Base-by-base conservation (phyloP, 2,113 vertebrate species). In the Dasyornis broadbenti region DNA sequence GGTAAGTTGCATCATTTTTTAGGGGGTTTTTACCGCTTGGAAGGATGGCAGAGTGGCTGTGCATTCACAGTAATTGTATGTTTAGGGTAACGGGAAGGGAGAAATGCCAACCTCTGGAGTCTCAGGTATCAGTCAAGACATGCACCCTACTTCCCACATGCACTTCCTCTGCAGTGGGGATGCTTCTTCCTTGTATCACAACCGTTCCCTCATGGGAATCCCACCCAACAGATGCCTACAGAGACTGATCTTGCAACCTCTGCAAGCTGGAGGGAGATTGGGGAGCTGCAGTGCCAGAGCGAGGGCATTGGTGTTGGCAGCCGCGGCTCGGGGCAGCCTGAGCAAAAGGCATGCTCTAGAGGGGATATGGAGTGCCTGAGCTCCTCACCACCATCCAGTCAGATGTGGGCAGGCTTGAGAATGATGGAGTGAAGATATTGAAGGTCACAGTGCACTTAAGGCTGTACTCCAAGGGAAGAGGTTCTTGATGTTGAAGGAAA, bases 1-100 rank as follows among this genome's bases (percentile, higher is more conserved):
- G 95, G 97, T 97, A 52, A 94, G 95, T 94, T 89, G 47, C 39
- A 45, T 80, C 6, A 6, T 63, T 71, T 71, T 94, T 54, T 31
- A 27, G 47, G 24, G 42, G 3, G 0, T 52, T 90, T 78, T 57
- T 24, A 30, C 39, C 65, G n/a, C 21, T 86, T 88, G 37, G 53
- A 76, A 77, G 91, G 64, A 59, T n/a, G 52, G 17, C 54, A 82
- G 61, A 26, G 31, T n/a, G 47, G 40, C 10, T 1, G 1, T 39
- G 22, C 12, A 7, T 44, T 75, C 63, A 35, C 30, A 79, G 31
- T 73, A 69, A 21, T 64, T 79, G 42, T 68, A 37, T 57, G 68
- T 77, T 21, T 61, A 57, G 54, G 57, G 20, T 52, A 73, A 53
- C 21, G 37, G 24, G 44, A 50, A 56, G 70, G 56, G 61, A 69